Base-by-base conservation (phyloP, 2,797 vertebrate species). In the Rhadinocentrus ornatus region DNA sequence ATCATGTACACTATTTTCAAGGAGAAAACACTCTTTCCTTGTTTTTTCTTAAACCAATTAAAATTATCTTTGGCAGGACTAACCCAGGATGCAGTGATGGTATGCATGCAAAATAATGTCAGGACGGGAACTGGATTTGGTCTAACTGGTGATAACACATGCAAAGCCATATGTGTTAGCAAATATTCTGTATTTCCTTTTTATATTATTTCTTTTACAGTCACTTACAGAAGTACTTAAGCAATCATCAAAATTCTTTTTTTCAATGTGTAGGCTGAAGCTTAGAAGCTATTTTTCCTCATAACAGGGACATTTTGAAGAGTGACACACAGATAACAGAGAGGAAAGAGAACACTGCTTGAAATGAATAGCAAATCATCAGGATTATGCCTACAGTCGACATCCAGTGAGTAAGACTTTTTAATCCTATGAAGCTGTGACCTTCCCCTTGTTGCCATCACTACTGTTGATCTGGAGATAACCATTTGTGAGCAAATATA, bases 381-480 rank as follows among this genome's bases (percentile, higher is more conserved):
- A 18, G 2, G 4, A 3, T 44, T 15, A 39, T 15, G 9, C 18
- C 20, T 27, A 27, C 22, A 27, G n/a, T 58, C 22, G 6, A n/a
- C 24, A 54, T 22, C 46, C 7, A 20, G 26, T 11, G 48, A 24
- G 20, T 35, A 32, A 53, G 24, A 31, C 57, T 15, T 61, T 72
- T 76, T 62, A 46, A 57, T 60, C 55, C 67, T 4, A 32, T 58
- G 44, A 68, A 39, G 32, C 12, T 1, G 1, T 20, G 29, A 64
- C 59, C 46, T 13, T 66, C 70, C 78, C 69, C 69, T 55, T 54
- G 1, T 60, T 59, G 63, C 32, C 64, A 46, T 72, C 72, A 26
- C 16, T 4, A 0, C 61, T 4, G 61, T 35, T 60, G 31, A 67
- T 58, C 44, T 78, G 69, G 29, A 73, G 63, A 77, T 9, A n/a